Evolutionary conservation across 2,888 invertebrate genomes (phyloP), one percentile per base, ranked within the genome.

Genomic region (Poecilus cupreus): DNA sequence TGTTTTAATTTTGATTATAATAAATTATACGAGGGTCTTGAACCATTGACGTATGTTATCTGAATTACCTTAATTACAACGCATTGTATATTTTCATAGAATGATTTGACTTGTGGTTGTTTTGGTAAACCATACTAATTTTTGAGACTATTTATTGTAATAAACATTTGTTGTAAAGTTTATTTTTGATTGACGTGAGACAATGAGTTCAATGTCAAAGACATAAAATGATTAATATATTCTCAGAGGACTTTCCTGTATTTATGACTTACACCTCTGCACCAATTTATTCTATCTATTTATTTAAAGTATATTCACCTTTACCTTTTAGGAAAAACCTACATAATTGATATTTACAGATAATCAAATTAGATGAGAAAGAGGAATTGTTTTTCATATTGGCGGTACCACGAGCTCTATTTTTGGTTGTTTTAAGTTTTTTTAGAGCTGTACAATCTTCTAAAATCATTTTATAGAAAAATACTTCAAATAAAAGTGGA

Each of bases 51-150:
- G 18, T 4, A 20, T 16, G 20, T 57, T 22, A 24, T 24, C 24
- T 24, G 22, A 24, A 57, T n/a, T 57, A 26, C 3, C 10, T 57
- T n/a, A 57, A 26, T 60, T 60, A 22, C 22, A 43, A 22, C 22
- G 6, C 18, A 46, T 46, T 46, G 64, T n/a, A n/a, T n/a, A n/a
- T 68, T 68, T 70, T 72, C 72, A 72, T 16, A 72, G 72, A 72
- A 72, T 22, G 24, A 72, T 72, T 72, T 46, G 37, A 37, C 5
- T 37, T 72, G 72, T 22, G 72, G 72, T 72, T 72, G 26, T 22
- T 20, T 43, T 26, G 60, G 72, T 22, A 46, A 46, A 46, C 46
- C 37, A 68, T 10, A 13, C 8, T 64, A 32, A 64, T 68, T 32
- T 51, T 18, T 11, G 11, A 18, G 8, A 18, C 18, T 13, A 18